Percentiles rank a stretch among this genome's conserved stretches.
Evolutionary conservation across 2,888 invertebrate genomes (phyloP).

Genomic region (Acronicta psi): DNA sequence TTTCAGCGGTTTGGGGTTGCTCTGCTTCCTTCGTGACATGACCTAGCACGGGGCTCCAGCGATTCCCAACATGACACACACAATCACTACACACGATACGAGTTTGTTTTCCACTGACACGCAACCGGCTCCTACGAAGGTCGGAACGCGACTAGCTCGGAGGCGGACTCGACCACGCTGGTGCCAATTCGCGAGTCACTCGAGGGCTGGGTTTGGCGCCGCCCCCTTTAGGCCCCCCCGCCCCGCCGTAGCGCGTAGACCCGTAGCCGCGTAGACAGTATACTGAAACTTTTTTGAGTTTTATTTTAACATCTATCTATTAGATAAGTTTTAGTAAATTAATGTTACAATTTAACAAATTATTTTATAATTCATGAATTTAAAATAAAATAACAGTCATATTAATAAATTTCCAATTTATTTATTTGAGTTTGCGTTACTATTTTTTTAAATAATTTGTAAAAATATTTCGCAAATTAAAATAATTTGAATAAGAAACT

Average conservation of each 20-base stretch:
- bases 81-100: constrained; percentile 61
- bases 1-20: constrained; percentile 98
- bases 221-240: constrained; percentile 66
- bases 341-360: too few species aligned
- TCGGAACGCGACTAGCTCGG: constrained; percentile 71
- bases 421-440: too few species aligned
- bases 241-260: constrained; percentile 58
- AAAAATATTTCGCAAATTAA: too few species aligned
- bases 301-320: too few species aligned
- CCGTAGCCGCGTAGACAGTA: constrained; percentile 57
- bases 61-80: constrained; percentile 81
- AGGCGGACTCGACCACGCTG: constrained; percentile 62
- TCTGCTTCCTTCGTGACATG: constrained; percentile 98
- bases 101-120: constrained; percentile 58
- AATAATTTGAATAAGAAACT: too few species aligned
- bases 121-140: constrained; percentile 64
- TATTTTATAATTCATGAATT: too few species aligned
- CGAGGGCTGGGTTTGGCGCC: constrained; percentile 66
- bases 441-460: too few species aligned
- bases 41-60: constrained; percentile 76
- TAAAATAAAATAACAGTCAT: too few species aligned
- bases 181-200: constrained; percentile 68
- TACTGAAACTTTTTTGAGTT: constrained; percentile 35
- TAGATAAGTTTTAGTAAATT: too few species aligned
- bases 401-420: too few species aligned